Base-by-base conservation (phyloP, 2,797 vertebrate genomes). In the Amblyopsis hoosieri region DNA sequence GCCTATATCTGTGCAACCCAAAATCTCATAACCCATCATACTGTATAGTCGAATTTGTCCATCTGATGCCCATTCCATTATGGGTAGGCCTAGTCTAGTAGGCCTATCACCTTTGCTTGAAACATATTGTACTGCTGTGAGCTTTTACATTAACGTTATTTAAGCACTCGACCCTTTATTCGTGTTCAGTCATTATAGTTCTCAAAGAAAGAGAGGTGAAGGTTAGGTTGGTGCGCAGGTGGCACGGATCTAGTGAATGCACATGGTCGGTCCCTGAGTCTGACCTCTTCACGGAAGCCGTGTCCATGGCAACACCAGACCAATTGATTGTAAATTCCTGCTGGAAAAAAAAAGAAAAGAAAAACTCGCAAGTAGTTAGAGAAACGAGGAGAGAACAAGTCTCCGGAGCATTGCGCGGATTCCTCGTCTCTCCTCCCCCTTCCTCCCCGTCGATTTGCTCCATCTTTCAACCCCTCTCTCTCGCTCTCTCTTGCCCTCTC, bases 281-380 rank as follows among this genome's bases (percentile, higher is more conserved):
- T 92, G 92, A 93, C 92, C 92, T 91, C 89, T 87, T 87, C 91
- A 87, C 91, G 87, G 93, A 94, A 93, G 93, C 93, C 89, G 91
- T 94, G 88, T 92, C 94, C 92, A 94, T 93, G 91, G 90, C 87
- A 86, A 93, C 91, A 89, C 79, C 81, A 87, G 85, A 78, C 75
- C 72, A 53, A 86, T 77, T 94, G 93, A 91, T 93, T 93, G 93
- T 91, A 91, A 94, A 96, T 93, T 92, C 91, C 92, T 91, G 89
- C 71, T 58, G 54, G 57, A 76, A 52, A 58, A 72, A 69, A 73
- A 64, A 33, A 61, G 64, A 62, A 65, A 63, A 68, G 57, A 59
- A 33, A 62, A 15, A 52, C 47, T 33, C 47, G 31, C 29, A 63
- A 75, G 60, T 55, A 82, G 78, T 58, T 33, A 64, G 75, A 63